Evolutionary conservation across 2,888 invertebrate genomes (phyloP).

Genomic region (Leptarthrus brevirostris): DNA sequence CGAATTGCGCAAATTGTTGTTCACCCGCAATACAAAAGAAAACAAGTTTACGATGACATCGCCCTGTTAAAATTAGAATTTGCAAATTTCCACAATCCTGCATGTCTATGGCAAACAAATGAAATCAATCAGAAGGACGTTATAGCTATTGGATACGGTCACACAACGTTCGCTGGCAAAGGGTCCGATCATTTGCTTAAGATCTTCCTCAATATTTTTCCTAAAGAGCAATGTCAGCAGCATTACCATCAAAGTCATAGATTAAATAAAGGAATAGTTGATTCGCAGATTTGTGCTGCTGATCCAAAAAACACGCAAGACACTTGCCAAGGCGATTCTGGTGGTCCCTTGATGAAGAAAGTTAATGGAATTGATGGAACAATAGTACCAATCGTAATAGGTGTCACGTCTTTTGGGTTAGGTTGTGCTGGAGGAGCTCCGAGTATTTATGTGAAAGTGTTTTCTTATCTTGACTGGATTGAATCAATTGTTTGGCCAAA

Average conservation of each 20-base stretch:
- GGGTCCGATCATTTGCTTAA: neutral
- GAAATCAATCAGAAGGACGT: neutral
- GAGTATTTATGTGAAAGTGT: constrained; percentile 62
- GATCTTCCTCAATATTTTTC: neutral
- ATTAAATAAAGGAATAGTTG: constrained; percentile 45
- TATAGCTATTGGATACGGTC: too few species aligned
- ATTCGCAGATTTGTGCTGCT: constrained; percentile 57
- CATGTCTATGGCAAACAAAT: neutral
- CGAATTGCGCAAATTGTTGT: constrained; percentile 49
- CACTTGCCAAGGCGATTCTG: constrained; percentile 63
- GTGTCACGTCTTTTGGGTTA: constrained; percentile 62
- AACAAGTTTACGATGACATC: constrained; percentile 56
- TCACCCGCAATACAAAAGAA: constrained; percentile 52
- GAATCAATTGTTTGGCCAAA: constrained; percentile 62
- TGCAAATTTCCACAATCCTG: neutral
- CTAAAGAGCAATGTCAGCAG: neutral
- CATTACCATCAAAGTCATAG: neutral
- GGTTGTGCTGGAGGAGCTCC: constrained; percentile 61
- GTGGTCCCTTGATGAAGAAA: constrained; percentile 60
- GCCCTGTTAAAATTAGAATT: constrained; percentile 55
- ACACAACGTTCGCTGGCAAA: neutral
- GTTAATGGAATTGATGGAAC: constrained; percentile 56
- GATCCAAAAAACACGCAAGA: constrained; percentile 57
- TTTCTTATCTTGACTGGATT: constrained; percentile 62
- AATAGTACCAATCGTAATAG: constrained; percentile 56